Conservation (phyloP, 2,888 invertebrate genomes). For the Drosophila macrospina region DNA sequence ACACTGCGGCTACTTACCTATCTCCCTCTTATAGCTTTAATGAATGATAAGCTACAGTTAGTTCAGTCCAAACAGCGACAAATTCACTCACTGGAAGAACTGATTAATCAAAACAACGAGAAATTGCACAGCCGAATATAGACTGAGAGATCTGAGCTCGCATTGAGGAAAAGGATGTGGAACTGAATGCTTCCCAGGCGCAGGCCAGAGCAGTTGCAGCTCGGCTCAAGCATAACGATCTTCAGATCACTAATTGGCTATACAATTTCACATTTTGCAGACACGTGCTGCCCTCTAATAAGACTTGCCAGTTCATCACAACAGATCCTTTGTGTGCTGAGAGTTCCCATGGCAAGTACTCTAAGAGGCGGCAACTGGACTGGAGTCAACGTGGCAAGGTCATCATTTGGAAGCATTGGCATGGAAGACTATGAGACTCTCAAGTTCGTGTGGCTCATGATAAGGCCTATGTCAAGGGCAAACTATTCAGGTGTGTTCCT, state of each 20-base stretch:
- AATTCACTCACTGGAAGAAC: neutral
- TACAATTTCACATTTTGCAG: neutral
- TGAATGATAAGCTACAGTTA: neutral
- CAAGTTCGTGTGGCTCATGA: constrained; percentile 88
- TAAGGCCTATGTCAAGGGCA: constrained; percentile 85
- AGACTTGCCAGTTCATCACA: neutral
- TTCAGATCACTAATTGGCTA: neutral
- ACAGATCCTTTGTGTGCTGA: neutral
- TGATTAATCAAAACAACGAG: neutral
- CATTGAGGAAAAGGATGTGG: neutral
- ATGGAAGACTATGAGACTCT: constrained; percentile 88
- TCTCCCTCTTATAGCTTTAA: neutral
- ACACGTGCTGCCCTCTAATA: neutral
- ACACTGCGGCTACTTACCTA: neutral
- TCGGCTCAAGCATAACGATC: neutral
- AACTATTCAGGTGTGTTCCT: neutral
- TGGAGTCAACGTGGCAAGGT: constrained; percentile 82
- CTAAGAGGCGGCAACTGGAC: constrained; percentile 49
- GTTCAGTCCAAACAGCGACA: neutral
- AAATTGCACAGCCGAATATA: neutral
- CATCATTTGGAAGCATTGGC: constrained; percentile 87
- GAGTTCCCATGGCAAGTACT: neutral
- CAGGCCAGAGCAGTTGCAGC: neutral
- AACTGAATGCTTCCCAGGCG: neutral
- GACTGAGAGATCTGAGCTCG: neutral